These are phyloP conservation scores for human (Homo sapiens) DNA, from an alignment of 2,113 vertebrate species.

Conservation along the genomic window GRCh38 chr4:36187501-36188000, in stretches of 20 bases:
- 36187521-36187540: slow-evolving; percentile 89
- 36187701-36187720: neutral
- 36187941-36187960: slow-evolving; percentile 75
- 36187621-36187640: slow-evolving; percentile 3
- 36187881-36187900: neutral
- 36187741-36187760: slow-evolving; percentile 21
- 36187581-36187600: slow-evolving; percentile 57
- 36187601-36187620: slow-evolving; percentile 29
- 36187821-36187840: neutral
- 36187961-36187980: neutral
- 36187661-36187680: neutral
- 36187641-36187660: neutral
- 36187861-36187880: neutral
- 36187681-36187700: neutral
- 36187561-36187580: slow-evolving; percentile 94
- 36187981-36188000: neutral
- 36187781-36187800: slow-evolving; percentile 44
- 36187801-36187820: slow-evolving; percentile 55
- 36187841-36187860: neutral
- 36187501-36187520: slow-evolving; percentile 94
- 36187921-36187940: slow-evolving; percentile 89
- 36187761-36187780: slow-evolving; percentile 8
- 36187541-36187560: slow-evolving; percentile 93
- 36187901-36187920: slow-evolving; percentile 84
- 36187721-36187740: neutral